phyloP scores from a whole-genome alignment of 2,888 invertebrate genomes.

The Nipponacmea schrenckii region DNA sequence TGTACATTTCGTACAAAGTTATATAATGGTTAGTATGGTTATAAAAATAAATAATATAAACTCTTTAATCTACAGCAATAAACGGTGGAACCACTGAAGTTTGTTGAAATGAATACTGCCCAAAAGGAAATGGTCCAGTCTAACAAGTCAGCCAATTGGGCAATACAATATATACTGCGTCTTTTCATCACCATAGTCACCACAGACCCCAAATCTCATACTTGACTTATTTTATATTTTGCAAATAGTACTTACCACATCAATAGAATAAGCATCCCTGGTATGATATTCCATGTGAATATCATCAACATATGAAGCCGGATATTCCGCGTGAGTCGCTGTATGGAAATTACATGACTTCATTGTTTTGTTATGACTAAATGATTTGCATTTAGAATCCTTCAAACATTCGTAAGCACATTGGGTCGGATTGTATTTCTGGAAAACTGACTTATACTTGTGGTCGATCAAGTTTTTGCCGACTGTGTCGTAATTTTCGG shows the following conservation, averaged over 20 bases:
- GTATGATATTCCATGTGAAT: constrained; percentile 43
- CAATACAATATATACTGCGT: too few relatives aligned
- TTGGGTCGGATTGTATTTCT: constrained; percentile 45
- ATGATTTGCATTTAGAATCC: constrained; percentile 46
- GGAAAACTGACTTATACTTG: constrained; percentile 36
- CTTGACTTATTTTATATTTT: too few relatives aligned
- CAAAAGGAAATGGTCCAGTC: too few relatives aligned
- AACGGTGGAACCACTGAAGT: too few relatives aligned
- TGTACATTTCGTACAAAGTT: too few relatives aligned
- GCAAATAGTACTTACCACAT: constrained; percentile 40
- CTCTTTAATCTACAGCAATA: too few relatives aligned
- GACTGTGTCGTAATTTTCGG: constrained; percentile 19
- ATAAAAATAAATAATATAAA: too few relatives aligned
- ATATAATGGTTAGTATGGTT: too few relatives aligned
- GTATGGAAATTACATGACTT: constrained; percentile 53
- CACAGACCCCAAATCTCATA: too few relatives aligned
- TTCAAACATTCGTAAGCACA: constrained; percentile 58
- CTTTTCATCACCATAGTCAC: too few relatives aligned
- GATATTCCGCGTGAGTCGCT: constrained; percentile 43
- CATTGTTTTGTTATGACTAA: constrained; percentile 44
- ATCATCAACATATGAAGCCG: constrained; percentile 29
- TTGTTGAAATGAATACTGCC: too few relatives aligned
- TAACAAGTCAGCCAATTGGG: too few relatives aligned
- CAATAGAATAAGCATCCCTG: constrained; percentile 48
- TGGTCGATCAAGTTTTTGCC: constrained; percentile 41